Evolutionary conservation across 2,113 vertebrate species (phyloP), one percentile per base, ranked within the genome.

Genomic region (Psilopogon haemacephalus): DNA sequence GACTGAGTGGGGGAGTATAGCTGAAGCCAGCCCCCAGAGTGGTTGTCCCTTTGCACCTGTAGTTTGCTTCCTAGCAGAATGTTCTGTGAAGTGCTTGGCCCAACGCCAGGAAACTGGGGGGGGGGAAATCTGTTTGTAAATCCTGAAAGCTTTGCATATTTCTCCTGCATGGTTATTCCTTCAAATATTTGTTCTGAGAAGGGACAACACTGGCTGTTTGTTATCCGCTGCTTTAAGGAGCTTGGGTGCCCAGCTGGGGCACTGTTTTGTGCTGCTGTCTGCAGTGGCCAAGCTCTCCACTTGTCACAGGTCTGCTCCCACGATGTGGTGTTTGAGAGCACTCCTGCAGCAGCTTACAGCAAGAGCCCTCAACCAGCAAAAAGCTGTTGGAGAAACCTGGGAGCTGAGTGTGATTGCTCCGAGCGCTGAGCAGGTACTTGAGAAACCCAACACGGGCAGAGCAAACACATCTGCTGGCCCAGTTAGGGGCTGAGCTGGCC

Each of bases 241-340:
- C 58, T 6, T 18, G 52, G 21, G 4, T 52, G 75, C 16, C 52
- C 35, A 8, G 37, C 13, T 14, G 37, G 32, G 35, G 68, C 50
- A 8, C 16, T 35, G 2, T 4, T 81, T 13, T 11, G 50, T 42
- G n/a, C 37, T 15, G 6, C 11, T 6, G 20, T 19, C 50, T 37
- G 83, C 70, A 5, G 48, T 10, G 54, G 28, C 18, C n/a, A 5
- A 32, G 28, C 55, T 46, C 68, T 19, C 56, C 30, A 18, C 13
- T n/a, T 59, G 8, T 30, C 54, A 76, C 8, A 38, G 80, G 58
- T 63, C 54, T 7, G 2, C 12, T 28, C 18, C 5, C 10, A 0
- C 1, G 1, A 24, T 2, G 3, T 9, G 9, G 6, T 7, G 0
- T 42, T 54, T 58, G 69, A 32, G 13, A n/a, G 17, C 7, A 1